Evolutionary conservation across 2,888 invertebrate genomes (phyloP).

Genomic region (Amiota minor): DNA sequence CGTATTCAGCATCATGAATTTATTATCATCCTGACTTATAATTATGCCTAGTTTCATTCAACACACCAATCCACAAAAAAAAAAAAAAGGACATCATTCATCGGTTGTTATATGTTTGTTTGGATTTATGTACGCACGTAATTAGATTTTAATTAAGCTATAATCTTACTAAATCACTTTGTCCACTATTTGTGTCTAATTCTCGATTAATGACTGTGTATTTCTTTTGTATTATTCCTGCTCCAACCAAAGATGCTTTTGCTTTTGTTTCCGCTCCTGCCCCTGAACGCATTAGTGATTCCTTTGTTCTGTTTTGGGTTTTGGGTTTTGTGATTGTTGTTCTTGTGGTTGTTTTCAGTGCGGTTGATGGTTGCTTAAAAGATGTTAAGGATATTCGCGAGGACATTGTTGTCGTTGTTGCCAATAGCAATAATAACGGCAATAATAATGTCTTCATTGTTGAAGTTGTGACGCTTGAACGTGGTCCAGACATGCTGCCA

Average conservation of each 20-base stretch:
- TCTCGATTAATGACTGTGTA: not conserved
- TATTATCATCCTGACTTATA: not conserved
- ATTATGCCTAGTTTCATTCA: not conserved
- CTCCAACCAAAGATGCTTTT: not conserved
- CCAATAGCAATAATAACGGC: conserved; percentile 54
- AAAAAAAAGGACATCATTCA: not conserved
- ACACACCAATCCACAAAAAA: not conserved
- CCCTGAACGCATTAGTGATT: conserved; percentile 21
- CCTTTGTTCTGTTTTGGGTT: not conserved
- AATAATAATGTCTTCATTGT: conserved; percentile 57
- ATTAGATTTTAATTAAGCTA: conserved; percentile 61
- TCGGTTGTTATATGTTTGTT: conserved; percentile 18
- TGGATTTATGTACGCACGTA: conserved; percentile 44
- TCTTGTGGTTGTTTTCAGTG: conserved; percentile 31
- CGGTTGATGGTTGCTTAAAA: not conserved
- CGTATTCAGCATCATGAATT: not conserved
- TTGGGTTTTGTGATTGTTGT: not conserved
- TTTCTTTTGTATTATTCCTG: conserved; percentile 1
- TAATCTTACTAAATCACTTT: conserved; percentile 48
- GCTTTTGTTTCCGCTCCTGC: not conserved
- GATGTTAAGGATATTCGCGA: not conserved
- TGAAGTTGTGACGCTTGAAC: conserved; percentile 23
- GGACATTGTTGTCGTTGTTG: conserved; percentile 32
- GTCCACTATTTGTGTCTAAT: conserved; percentile 19
- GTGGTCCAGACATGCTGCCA: conserved; percentile 40